These are phyloP conservation scores for Myotis planiceps DNA, from an alignment of 2,797 vertebrate species.

Conservation along the genomic window DNA sequence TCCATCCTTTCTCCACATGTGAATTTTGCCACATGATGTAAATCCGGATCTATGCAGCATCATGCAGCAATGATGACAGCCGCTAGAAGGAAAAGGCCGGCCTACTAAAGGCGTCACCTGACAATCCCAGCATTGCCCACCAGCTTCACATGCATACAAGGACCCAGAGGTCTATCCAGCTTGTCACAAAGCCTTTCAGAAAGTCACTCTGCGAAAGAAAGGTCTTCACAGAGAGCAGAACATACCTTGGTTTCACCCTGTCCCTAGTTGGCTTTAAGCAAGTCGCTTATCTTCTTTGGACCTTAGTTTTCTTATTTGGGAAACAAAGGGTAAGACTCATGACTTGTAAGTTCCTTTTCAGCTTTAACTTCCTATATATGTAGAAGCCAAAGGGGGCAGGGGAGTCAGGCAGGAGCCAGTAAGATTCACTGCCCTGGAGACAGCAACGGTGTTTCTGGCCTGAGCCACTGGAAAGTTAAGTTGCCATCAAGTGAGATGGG, in stretches of 20 bases:
- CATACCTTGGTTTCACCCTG: background rate
- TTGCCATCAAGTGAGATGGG: background rate
- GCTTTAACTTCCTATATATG: background rate
- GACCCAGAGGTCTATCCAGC: background rate
- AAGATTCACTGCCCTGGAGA: background rate
- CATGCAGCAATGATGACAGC: background rate
- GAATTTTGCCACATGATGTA: background rate
- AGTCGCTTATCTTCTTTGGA: background rate
- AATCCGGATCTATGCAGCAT: background rate
- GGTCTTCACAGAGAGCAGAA: background rate
- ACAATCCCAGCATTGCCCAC: background rate
- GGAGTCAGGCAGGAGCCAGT: background rate
- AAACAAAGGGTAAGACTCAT: background rate
- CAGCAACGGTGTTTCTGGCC: background rate
- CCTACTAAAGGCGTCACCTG: background rate
- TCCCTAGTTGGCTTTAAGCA: background rate
- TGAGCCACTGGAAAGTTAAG: background rate
- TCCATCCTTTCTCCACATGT: background rate
- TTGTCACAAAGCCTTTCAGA: background rate
- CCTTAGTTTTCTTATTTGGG: background rate
- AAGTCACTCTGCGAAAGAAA: background rate
- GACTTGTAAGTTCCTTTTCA: background rate
- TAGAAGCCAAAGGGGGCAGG: background rate
- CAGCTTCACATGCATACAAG: background rate
- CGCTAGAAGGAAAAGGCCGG: background rate